Base-by-base conservation (phyloP, 2,888 invertebrate species). In the Lypha dubia region DNA sequence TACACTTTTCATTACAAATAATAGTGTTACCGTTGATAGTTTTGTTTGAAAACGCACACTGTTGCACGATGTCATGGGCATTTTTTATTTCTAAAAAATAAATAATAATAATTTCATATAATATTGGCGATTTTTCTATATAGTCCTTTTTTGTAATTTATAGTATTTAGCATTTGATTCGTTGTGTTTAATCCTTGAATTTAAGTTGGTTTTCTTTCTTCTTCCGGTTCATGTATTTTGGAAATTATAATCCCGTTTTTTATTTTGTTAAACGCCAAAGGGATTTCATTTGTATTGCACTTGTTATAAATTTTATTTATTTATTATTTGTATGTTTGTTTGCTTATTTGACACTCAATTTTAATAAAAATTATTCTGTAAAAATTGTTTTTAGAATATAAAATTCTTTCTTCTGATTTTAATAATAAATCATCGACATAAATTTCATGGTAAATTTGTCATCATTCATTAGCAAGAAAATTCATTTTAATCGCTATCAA, bases 381-480 rank as follows among this genome's bases (percentile, higher is more conserved):
- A 22, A 49, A 13, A 35, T 24, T 67, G 56, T 22, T 51, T n/a
- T 56, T 44, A 20, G 2, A 28, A 38, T 44, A 68, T 20, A 20
- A 68, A 60, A 51, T 28, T 20, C 38, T 53, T 60, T 75, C 22
- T 20, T 71, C 13, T 22, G 58, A 13, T 65, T 51, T 56, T 22
- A 38, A 17, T 24, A 32, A 49, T 71, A 79, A 84, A 84, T 81
- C 77, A 81, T 70, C 46, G 17, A n/a, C 70, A 79, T 76, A 81
- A 85, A 88, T 88, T 89, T 89, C 88, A 89, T 87, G 87, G 82
- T 85, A 86, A 86, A 89, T 89, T 88, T 87, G 88, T 87, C 87
- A 86, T 86, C 86, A 87, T 88, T 86, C 86, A 88, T 88, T 86
- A 87, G 86, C 87, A 86, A 76, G 83, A 87, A 87, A 82, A 87